Percentiles rank a stretch among this genome's conserved stretches.
phyloP scores from a whole-genome alignment of 2,888 invertebrate species.

The Artemia sinica region DNA sequence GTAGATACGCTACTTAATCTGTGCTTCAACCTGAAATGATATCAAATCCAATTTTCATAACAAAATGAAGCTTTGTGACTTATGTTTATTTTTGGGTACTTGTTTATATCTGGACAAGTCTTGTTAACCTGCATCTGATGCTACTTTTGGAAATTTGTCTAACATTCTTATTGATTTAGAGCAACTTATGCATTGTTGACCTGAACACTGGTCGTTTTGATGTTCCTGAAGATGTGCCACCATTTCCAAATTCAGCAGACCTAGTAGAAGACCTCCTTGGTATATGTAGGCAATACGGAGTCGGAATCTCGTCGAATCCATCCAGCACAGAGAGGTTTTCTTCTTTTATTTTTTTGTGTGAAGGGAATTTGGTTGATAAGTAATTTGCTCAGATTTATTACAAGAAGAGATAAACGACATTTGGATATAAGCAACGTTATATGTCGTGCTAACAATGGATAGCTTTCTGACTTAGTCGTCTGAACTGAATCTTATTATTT shows the following conservation, averaged over 20 bases:
- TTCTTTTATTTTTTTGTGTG: not conserved
- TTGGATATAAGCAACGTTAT: not conserved
- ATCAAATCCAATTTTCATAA: no score
- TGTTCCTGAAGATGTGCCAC: conserved; percentile 68
- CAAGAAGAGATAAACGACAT: not conserved
- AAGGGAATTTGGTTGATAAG: not conserved
- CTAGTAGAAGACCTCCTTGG: conserved; percentile 61
- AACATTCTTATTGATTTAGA: conserved; percentile 37
- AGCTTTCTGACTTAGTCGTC: no score
- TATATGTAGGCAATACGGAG: conserved; percentile 29
- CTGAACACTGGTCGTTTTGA: conserved; percentile 83
- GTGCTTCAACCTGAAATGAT: no score
- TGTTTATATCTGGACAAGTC: no score
- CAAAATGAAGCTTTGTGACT: no score
- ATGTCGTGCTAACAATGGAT: not conserved
- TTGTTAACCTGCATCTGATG: no score
- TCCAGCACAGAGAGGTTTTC: not conserved
- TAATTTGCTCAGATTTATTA: no score
- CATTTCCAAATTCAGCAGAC: conserved; percentile 73
- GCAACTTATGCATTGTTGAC: conserved; percentile 84
- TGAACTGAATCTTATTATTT: no score
- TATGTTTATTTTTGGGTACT: no score
- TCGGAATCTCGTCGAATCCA: not conserved
- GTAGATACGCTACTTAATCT: no score
- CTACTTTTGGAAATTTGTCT: no score